phyloP scores from a whole-genome alignment of 2,888 invertebrate genomes.

The Sicus ferrugineus region DNA sequence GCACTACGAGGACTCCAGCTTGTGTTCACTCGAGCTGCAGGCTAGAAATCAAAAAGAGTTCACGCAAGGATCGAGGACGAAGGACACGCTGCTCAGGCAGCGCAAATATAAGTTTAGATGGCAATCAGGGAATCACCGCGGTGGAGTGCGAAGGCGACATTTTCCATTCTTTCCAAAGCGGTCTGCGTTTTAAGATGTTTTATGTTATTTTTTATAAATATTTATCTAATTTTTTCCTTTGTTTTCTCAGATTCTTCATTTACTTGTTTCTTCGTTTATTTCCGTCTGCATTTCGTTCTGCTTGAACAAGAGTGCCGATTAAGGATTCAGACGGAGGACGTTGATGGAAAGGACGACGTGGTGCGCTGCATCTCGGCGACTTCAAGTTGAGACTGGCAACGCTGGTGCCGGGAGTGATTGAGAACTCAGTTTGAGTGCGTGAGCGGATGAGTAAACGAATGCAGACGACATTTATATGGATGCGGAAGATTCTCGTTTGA shows the following conservation, averaged over 20 bases:
- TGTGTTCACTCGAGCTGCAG: neutral
- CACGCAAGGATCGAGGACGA: neutral
- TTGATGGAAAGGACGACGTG: no score
- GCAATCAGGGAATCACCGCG: no score
- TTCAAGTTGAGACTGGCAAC: neutral
- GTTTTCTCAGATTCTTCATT: neutral
- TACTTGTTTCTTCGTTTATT: conserved; percentile 22
- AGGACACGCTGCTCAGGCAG: neutral
- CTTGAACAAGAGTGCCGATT: conserved; percentile 58
- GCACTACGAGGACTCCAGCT: neutral
- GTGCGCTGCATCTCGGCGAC: conserved; percentile 5
- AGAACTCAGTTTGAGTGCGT: conserved; percentile 19
- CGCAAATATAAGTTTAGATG: neutral
- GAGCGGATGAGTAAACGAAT: conserved; percentile 34
- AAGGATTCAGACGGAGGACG: conserved; percentile 42
- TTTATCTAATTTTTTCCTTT: neutral
- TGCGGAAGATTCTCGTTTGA: conserved; percentile 10
- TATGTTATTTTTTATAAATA: no score
- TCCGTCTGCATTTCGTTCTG: conserved; percentile 37
- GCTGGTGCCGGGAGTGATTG: neutral
- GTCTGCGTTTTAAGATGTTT: conserved; percentile 20
- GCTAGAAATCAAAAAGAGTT: neutral
- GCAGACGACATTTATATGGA: conserved; percentile 31
- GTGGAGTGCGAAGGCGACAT: conserved; percentile 52
- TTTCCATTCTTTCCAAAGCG: conserved; percentile 60